Conservation (phyloP, 35 echinoderm and acorn worm species). For the Acanthaster planci region DNA sequence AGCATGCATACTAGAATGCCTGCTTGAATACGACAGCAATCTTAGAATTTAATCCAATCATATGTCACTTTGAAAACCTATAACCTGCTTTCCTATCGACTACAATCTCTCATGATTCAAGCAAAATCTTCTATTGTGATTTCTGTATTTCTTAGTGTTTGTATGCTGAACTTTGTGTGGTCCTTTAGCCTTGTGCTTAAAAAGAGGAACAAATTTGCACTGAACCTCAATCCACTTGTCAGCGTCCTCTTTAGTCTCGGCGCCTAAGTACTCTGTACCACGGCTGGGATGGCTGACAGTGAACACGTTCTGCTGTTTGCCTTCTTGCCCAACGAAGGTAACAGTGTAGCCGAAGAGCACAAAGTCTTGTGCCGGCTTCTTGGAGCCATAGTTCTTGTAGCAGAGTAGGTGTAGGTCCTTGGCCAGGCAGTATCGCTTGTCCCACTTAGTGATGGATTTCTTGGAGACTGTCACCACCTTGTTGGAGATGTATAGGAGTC, state of each 20-base stretch:
- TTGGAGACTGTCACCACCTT: slow-evolving; percentile 23
- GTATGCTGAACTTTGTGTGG: too few species aligned
- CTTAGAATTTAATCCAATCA: too few species aligned
- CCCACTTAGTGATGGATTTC: slow-evolving; percentile 34
- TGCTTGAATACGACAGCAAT: too few species aligned
- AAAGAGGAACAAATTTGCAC: too few species aligned
- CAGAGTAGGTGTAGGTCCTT: slow-evolving; percentile 36
- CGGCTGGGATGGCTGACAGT: slow-evolving; percentile 45
- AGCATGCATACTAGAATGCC: too few species aligned
- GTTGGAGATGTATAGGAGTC: slow-evolving; percentile 32
- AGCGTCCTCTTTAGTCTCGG: slow-evolving; percentile 49
- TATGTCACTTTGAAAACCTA: too few species aligned
- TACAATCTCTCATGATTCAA: too few species aligned
- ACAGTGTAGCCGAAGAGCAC: slow-evolving; percentile 48
- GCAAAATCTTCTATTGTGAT: too few species aligned
- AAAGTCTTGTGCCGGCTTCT: slow-evolving; percentile 29
- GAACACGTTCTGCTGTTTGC: slow-evolving; percentile 55
- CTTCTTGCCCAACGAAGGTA: slow-evolving; percentile 13
- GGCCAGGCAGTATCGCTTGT: slow-evolving; percentile 56
- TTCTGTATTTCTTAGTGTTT: too few species aligned
- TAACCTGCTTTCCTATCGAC: too few species aligned
- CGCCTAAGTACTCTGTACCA: slow-evolving; percentile 36
- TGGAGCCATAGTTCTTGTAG: slow-evolving; percentile 43
- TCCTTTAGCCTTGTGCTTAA: too few species aligned
- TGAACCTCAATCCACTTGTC: slow-evolving; percentile 61